Evolutionary conservation across 2,113 vertebrate species (phyloP).

Genomic region (Rhea pennata): DNA sequence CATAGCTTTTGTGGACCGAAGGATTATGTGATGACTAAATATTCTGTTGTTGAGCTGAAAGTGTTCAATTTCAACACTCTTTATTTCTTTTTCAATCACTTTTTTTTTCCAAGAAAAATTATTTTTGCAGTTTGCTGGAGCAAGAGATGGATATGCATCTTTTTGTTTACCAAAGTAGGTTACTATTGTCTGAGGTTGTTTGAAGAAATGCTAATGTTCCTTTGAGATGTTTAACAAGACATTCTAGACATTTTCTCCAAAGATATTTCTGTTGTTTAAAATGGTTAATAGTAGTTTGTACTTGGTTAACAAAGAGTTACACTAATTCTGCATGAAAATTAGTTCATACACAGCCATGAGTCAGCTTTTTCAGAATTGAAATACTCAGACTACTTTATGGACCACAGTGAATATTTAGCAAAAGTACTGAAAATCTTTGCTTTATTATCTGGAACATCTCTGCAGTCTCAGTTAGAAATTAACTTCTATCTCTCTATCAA

Average conservation of each 20-base stretch:
- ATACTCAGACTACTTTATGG: rapidly evolving
- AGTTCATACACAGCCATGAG: background rate
- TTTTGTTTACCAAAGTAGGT: background rate
- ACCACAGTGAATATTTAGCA: background rate
- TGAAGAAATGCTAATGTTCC: background rate
- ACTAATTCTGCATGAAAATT: background rate
- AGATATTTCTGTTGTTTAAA: background rate
- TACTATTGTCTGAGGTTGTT: background rate
- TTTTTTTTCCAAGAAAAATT: background rate
- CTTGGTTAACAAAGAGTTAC: background rate
- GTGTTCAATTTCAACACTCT: background rate
- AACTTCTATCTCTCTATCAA: background rate
- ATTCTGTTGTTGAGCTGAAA: background rate
- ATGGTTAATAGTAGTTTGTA: background rate
- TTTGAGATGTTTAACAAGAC: background rate
- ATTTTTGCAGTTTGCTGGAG: background rate
- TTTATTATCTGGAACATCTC: background rate
- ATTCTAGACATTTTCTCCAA: background rate
- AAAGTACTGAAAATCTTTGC: background rate
- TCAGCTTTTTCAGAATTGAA: background rate
- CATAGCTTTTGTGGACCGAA: background rate
- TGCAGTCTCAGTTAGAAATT: background rate
- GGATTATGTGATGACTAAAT: background rate
- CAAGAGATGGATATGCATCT: background rate
- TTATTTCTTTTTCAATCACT: background rate